phyloP scores from a whole-genome alignment of 2,113 vertebrate species.

The Catharus bicknelli region DNA sequence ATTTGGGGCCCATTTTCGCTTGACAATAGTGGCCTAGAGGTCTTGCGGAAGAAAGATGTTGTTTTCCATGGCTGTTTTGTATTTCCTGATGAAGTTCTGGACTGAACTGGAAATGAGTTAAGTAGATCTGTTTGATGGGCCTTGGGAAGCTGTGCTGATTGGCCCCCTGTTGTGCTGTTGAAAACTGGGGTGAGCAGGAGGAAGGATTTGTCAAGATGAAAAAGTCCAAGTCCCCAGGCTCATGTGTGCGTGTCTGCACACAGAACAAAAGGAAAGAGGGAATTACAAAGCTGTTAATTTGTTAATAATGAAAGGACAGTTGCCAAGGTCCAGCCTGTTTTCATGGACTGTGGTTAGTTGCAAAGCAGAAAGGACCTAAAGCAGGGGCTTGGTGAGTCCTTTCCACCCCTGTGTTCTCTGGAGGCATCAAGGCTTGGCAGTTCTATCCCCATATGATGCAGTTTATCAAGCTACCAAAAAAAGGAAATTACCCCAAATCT shows the following conservation, averaged over 20 bases:
- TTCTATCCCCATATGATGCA: not conserved
- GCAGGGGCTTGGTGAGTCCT: not conserved
- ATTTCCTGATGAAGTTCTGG: not conserved
- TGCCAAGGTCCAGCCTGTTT: not conserved
- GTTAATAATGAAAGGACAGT: not conserved
- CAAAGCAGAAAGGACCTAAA: not conserved
- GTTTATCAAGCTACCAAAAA: not conserved
- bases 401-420: not conserved
- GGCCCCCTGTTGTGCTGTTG: not conserved
- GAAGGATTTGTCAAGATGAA: slow-evolving; percentile 22
- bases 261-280: slow-evolving; percentile 7
- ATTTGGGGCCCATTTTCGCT: not conserved
- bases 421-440: not conserved
- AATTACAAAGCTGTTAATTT: slow-evolving; percentile 14
- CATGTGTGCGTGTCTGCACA: not conserved
- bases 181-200: not conserved
- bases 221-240: not conserved
- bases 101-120: slow-evolving; percentile 22
- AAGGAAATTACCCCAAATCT: not conserved
- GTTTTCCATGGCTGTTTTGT: slow-evolving; percentile 37
- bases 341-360: not conserved
- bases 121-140: not conserved
- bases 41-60: not conserved
- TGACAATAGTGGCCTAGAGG: not conserved
- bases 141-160: not conserved